Evolutionary conservation across 2,797 vertebrate genomes (phyloP).

Genomic region (Champsocephalus gunnari): DNA sequence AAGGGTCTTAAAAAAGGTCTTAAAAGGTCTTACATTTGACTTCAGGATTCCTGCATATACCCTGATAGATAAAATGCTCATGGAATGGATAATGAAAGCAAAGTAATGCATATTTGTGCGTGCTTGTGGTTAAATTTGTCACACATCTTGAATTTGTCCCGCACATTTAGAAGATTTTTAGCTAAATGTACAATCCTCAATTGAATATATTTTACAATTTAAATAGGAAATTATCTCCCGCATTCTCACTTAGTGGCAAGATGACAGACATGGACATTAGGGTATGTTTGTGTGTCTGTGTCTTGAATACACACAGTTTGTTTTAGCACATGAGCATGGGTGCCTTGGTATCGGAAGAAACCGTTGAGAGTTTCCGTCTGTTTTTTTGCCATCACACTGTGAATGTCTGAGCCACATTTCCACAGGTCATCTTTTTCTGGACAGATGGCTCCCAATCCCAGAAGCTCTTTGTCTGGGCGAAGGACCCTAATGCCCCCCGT

Average conservation of each 20-base stretch:
- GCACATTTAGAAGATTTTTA: constrained; percentile 22
- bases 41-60: no score
- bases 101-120: background rate
- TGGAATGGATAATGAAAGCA: background rate
- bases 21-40: no score
- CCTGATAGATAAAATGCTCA: background rate
- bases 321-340: constrained; percentile 20
- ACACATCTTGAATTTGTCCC: background rate
- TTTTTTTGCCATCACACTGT: constrained; percentile 60
- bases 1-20: no score
- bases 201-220: background rate
- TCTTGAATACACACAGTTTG: constrained; percentile 9
- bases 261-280: constrained; percentile 15
- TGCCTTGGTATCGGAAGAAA: constrained; percentile 40
- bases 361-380: constrained; percentile 60
- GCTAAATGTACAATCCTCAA: constrained; percentile 3
- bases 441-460: constrained; percentile 68
- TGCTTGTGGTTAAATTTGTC: background rate
- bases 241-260: constrained; percentile 4
- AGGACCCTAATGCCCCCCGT: constrained; percentile 23
- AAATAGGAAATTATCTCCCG: no score
- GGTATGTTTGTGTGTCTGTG: background rate
- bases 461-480: constrained; percentile 49
- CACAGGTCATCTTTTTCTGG: constrained; percentile 58
- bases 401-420: constrained; percentile 61